Base-by-base conservation (phyloP, 2,888 invertebrate genomes). In the Escarpia spicata region DNA sequence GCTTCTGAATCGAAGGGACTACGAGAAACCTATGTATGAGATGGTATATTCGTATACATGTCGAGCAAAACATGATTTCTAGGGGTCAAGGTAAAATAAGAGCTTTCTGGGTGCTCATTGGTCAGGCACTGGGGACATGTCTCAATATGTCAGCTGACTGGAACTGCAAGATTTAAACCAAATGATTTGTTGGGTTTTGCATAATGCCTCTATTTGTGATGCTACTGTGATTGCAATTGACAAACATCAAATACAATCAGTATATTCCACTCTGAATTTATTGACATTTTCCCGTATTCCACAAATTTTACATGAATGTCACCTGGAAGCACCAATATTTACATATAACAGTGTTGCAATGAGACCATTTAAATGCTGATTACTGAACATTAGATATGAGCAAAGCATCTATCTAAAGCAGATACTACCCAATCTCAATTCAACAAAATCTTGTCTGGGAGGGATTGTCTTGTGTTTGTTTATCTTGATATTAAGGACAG, bases 261-360 rank as follows among this genome's bases (percentile, higher is more conserved):
- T 52, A 52, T 26, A 75, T 75, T 26, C 75, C 75, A 75, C 75
- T 75, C 75, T 75, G 75, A 75, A 75, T 75, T 75, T 75, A 75
- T 75, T 75, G 75, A 75, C 75, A 75, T 75, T 75, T 52, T 15
- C 75, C 75, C 75, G 19, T 75, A 75, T 75, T 75, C 75, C 75
- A 75, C 75, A 75, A 26, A 0, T 75, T 75, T 75, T 75, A 75
- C 26, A 75, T 26, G 75, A 75, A 75, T 26, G 75, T 75, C 26
- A 75, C 75, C 75, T 26, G 75, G 75, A 75, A 75, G 75, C 75
- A 75, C 75, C 75, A 75, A 75, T 75, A 75, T 75, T 75, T 75
- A 75, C 75, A 75, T 4, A 75, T 26, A 75, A 75, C 75, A 75
- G 75, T 52, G 52, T 75, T 15, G 75, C 75, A 75, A 15, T 4